Conservation (phyloP, 1,140 invertebrate genomes). For the Cydia fagiglandana region DNA sequence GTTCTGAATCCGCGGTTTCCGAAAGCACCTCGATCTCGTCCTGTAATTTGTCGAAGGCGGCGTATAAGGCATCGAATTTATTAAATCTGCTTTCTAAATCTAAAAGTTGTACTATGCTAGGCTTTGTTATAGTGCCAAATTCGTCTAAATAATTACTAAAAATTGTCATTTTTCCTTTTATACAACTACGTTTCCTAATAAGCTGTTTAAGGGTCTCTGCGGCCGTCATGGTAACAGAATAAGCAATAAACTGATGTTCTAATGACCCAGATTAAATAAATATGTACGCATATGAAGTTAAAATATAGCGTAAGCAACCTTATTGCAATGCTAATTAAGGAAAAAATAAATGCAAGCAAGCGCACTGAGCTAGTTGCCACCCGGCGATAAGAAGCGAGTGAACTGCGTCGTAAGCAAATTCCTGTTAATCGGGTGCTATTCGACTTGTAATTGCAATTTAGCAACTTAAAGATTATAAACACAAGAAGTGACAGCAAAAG, state of each 20-base stretch:
- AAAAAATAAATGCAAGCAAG: not conserved
- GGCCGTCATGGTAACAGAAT: not conserved
- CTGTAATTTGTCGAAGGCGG: no score
- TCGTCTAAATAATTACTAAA: conserved; percentile 6
- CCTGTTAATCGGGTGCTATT: not conserved
- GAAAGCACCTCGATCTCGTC: no score
- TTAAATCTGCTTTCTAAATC: no score
- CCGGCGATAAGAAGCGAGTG: not conserved
- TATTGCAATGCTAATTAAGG: not conserved
- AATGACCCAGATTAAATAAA: not conserved
- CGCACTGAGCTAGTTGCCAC: not conserved
- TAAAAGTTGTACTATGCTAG: no score
- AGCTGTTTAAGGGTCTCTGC: not conserved
- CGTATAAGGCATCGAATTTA: no score
- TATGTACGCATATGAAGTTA: not conserved
- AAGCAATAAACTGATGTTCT: not conserved
- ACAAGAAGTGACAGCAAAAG: not conserved
- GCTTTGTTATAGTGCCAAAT: no score
- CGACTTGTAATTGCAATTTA: not conserved
- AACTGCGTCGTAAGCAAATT: not conserved
- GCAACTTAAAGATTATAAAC: not conserved
- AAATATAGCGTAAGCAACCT: not conserved
- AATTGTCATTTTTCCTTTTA: not conserved
- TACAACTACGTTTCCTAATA: conserved; percentile 4
- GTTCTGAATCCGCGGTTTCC: no score